Evolutionary conservation across 2,113 vertebrate genomes (phyloP).

Genomic region (Neoarius graeffei): DNA sequence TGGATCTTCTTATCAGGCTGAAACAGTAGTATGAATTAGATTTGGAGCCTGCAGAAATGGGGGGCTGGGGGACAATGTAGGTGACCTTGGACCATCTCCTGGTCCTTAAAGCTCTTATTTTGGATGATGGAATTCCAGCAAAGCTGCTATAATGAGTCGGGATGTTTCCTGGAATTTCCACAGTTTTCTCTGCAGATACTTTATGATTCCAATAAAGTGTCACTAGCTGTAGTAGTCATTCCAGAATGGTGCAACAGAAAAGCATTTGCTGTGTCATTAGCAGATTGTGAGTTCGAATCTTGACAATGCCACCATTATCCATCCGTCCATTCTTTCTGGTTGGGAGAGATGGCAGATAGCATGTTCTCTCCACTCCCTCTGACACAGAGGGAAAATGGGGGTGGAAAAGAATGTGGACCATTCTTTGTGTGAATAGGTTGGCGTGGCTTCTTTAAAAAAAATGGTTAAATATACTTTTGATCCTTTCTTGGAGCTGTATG

Average conservation of each 20-base stretch:
- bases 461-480: neutral
- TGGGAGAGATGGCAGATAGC: neutral
- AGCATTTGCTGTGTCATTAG: neutral
- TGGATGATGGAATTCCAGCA: slow-evolving; percentile 51
- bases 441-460: neutral
- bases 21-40: slow-evolving; percentile 60
- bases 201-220: neutral
- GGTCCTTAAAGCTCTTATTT: slow-evolving; percentile 25
- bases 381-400: neutral
- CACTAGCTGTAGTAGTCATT: neutral
- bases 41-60: slow-evolving; percentile 37
- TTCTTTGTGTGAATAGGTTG: neutral
- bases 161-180: slow-evolving; percentile 44
- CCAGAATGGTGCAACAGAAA: neutral
- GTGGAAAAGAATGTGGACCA: neutral
- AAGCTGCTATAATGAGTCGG: slow-evolving; percentile 45
- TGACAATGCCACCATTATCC: neutral
- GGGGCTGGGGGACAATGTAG: slow-evolving; percentile 9
- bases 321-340: neutral
- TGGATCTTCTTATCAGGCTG: slow-evolving; percentile 62
- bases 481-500: neutral
- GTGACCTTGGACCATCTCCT: slow-evolving; percentile 59
- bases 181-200: slow-evolving; percentile 21
- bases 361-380: neutral
- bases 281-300: neutral